Base-by-base conservation (phyloP, 2,888 invertebrate species). In the Hylaea fasciaria region DNA sequence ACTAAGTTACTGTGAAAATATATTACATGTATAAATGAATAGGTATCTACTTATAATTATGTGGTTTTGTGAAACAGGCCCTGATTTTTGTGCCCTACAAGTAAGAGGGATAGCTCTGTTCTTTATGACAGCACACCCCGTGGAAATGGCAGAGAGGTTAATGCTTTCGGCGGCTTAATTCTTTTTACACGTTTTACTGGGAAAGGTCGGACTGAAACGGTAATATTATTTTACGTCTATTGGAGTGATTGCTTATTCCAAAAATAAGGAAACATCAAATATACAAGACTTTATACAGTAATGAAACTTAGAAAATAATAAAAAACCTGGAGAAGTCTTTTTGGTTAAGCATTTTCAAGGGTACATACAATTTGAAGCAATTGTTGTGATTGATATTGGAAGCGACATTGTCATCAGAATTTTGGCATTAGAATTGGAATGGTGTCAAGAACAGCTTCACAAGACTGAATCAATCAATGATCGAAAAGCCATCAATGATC, bases 111-210 rank as follows among this genome's bases (percentile, higher is more conserved):
- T 51, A n/a, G 52, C 50, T 50, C 51, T 64, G 58, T 68, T 68
- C 64, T 71, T 71, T 66, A 69, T 70, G 63, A 59, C 55, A 57
- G 51, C 62, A 56, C 70, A 70, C 62, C 48, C 54, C 48, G 58
- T 53, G 53, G 54, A 55, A 64, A 59, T 60, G 52, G 55, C 54
- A 32, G 41, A 22, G 51, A 63, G 66, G 64, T 69, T 64, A 65
- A 64, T 64, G 55, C 44, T 53, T 62, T 62, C n/a, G 56, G 12
- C 7, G n/a, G 49, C 50, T 63, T 64, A 65, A 65, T 69, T 65
- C 62, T 64, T 67, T 65, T 57, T 58, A 53, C 61, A 56, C 52
- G 22, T 52, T 65, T 61, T 57, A 22, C 54, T 56, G 43, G 51
- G 51, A 62, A 51, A 60, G 55, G 56, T 64, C 58, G 50, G 63